phyloP scores from a whole-genome alignment of 2,888 invertebrate genomes.

The Drosophila cracens region DNA sequence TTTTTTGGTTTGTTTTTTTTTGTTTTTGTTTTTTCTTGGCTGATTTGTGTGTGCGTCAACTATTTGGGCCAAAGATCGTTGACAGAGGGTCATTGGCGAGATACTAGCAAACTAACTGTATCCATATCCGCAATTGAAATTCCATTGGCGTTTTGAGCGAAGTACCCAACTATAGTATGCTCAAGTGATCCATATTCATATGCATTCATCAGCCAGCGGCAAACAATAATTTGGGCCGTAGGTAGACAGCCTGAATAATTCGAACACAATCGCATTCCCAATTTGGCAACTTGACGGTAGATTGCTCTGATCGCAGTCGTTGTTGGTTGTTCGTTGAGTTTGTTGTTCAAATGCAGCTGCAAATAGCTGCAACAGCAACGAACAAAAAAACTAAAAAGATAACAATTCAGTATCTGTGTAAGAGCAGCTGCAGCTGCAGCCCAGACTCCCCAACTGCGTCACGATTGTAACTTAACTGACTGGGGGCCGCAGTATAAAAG shows the following conservation, averaged over 20 bases:
- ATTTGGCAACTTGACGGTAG: slow-evolving; percentile 28
- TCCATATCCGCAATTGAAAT: slow-evolving; percentile 25
- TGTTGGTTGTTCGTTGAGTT: not conserved
- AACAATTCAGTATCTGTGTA: slow-evolving; percentile 20
- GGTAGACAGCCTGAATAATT: slow-evolving; percentile 8
- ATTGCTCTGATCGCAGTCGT: slow-evolving; percentile 2
- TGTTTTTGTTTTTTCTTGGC: slow-evolving; percentile 23
- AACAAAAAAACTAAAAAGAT: not conserved
- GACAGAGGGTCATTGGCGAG: slow-evolving; percentile 50
- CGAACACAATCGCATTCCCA: slow-evolving; percentile 20
- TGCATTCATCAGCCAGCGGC: slow-evolving; percentile 16
- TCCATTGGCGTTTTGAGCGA: not conserved
- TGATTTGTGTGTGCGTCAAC: slow-evolving; percentile 49
- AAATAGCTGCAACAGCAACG: slow-evolving; percentile 7
- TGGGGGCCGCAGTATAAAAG: slow-evolving; percentile 10
- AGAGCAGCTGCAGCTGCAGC: slow-evolving; percentile 39
- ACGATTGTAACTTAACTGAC: slow-evolving; percentile 24
- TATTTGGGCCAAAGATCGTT: slow-evolving; percentile 69
- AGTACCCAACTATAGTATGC: not conserved
- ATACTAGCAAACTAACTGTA: slow-evolving; percentile 38
- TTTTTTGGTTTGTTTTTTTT: not conserved
- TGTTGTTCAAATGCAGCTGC: slow-evolving; percentile 30
- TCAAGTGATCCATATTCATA: slow-evolving; percentile 34
- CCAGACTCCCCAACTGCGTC: slow-evolving; percentile 24
- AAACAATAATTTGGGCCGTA: slow-evolving; percentile 13